These are phyloP conservation scores for Ectemnius continuus DNA, from an alignment of 2,888 invertebrate species.

Conservation along the genomic window DNA sequence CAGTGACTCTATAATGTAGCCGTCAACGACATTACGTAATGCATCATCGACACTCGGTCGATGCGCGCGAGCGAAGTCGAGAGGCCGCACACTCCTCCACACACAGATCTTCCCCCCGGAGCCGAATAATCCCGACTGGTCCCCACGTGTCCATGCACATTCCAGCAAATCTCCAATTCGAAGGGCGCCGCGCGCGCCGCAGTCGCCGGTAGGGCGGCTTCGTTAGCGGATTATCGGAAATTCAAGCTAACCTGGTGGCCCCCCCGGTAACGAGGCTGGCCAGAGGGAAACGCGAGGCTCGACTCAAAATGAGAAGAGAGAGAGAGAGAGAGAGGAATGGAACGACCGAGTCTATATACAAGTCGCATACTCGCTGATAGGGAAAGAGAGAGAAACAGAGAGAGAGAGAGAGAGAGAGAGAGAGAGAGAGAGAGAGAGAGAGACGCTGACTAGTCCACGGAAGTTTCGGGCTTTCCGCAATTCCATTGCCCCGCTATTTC, in stretches of 20 bases:
- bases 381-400: too few species aligned
- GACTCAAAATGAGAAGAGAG: not conserved
- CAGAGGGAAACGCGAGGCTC: not conserved
- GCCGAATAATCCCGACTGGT: not conserved
- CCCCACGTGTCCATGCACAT: conserved; percentile 4
- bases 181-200: not conserved
- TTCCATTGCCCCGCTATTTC: not conserved
- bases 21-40: conserved; percentile 38
- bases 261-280: conserved; percentile 8
- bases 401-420: too few species aligned
- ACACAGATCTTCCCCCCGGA: too few species aligned
- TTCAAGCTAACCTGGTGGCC: not conserved
- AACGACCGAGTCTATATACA: too few species aligned
- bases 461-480: conserved; percentile 2
- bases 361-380: too few species aligned
- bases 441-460: not conserved
- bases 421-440: too few species aligned
- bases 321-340: too few species aligned
- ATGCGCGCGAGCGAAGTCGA: conserved; percentile 3
- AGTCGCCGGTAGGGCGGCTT: not conserved
- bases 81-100: not conserved
- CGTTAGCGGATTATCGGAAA: conserved; percentile 9
- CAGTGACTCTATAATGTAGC: conserved; percentile 9
- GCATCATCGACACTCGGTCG: conserved; percentile 24
- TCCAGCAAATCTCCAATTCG: not conserved